Evolutionary conservation across 2,888 invertebrate genomes (phyloP).

Genomic region (Catocala sponsa): DNA sequence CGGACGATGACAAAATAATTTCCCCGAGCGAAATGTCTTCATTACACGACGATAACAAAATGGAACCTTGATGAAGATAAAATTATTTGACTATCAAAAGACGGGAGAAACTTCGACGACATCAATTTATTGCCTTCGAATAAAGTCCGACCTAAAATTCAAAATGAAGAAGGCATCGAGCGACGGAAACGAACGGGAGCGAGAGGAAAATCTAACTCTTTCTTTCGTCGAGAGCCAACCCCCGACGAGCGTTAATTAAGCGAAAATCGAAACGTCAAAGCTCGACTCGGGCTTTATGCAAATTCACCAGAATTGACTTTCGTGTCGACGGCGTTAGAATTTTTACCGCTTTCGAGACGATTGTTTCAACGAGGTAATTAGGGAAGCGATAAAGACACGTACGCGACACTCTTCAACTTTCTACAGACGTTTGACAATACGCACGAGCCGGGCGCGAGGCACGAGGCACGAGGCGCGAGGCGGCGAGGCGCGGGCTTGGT

Average conservation of each 20-base stretch:
- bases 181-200: constrained; percentile 69
- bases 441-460: constrained; percentile 33
- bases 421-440: constrained; percentile 40
- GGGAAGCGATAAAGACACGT: constrained; percentile 64
- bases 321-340: constrained; percentile 76
- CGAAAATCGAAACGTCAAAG: constrained; percentile 87
- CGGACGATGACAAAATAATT: constrained; percentile 46
- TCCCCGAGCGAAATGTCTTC: constrained; percentile 62
- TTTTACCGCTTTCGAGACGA: constrained; percentile 73
- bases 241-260: constrained; percentile 83
- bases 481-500: constrained; percentile 31
- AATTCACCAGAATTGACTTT: constrained; percentile 83
- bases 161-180: constrained; percentile 68
- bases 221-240: constrained; percentile 65
- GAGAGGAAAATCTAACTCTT: constrained; percentile 78
- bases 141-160: constrained; percentile 73
- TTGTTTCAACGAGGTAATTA: constrained; percentile 82
- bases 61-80: constrained; percentile 73
- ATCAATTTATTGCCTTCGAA: constrained; percentile 77
- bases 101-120: constrained; percentile 74
- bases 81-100: constrained; percentile 82
- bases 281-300: constrained; percentile 81
- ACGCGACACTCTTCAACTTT: constrained; percentile 53
- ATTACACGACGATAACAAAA: constrained; percentile 70
- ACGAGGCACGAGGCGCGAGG: constrained; percentile 45